Evolutionary conservation across 2,888 invertebrate species (phyloP), one percentile per base, ranked within the genome.

Genomic region (Acanthosepion esculentum): DNA sequence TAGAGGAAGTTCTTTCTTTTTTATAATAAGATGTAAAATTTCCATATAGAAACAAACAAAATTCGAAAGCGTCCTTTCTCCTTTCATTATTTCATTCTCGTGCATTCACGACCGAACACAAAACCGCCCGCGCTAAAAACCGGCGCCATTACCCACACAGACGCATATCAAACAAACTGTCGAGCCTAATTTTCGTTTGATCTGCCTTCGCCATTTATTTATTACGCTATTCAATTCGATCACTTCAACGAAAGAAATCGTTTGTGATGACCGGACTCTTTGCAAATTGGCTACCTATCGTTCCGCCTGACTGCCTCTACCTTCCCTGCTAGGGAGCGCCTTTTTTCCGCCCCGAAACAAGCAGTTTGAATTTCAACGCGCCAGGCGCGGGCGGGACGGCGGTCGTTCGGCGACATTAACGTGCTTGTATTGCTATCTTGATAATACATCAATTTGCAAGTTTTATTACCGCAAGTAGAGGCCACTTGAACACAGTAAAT

Each of bases 201-300:
- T 78, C n/a, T 78, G 18, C 33, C n/a, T 10, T 41, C 2, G 41
- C 78, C 1, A 78, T 33, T 78, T 78, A 78, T 78, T 78, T 78
- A 78, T 78, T 78, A 78, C 78, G 78, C 78, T 78, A 78, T 78
- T 33, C 78, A 33, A 78, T n/a, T n/a, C 78, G 78, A 78, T 78
- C 33, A 78, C n/a, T 78, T 78, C n/a, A 15, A 78, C n/a, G 78
- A n/a, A 78, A 78, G 78, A 33, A 78, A 78, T 78, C 78, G 78
- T 78, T 78, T 78, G 33, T 33, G 78, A 33, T 33, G 78, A 78
- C 12, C 33, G 78, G n/a, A 5, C 78, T 78, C n/a, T 78, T 78
- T 33, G 33, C 78, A 78, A 78, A 78, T 78, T 78, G 78, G 59
- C 59, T 59, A 59, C n/a, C n/a, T 78, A 78, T 78, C 78, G 78